Evolutionary conservation across 2,113 vertebrate genomes (phyloP), one percentile per base, ranked within the genome.

Genomic region (Lipophrys pholis): DNA sequence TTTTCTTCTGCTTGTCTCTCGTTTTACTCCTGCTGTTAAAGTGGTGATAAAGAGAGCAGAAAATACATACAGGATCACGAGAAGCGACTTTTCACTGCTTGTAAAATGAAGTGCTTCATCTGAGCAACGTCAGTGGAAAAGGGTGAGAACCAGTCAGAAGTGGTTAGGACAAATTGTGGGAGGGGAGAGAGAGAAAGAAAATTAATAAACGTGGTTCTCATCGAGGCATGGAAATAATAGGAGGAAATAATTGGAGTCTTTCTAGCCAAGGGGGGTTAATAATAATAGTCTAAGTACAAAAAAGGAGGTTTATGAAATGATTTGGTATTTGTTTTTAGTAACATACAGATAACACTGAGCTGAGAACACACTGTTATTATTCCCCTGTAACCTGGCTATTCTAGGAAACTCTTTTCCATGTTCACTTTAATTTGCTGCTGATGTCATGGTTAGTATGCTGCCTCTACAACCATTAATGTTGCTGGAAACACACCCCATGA

Each of bases 11-110:
- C 84, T 87, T 89, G 82, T 90, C 80, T 90, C 82, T 89, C 65
- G 55, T 89, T 90, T 91, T 91, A 70, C 76, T 88, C 87, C 82
- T 81, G 82, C 82, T 89, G 86, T 87, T 90, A 90, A 91, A 87
- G 85, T 81, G 85, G 78, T 85, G 84, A 92, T 90, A 87, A 91
- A 88, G 77, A 80, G 85, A 90, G 87, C 73, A 84, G 73, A 88
- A 91, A 92, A 84, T 85, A 84, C 82, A 87, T 87, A 88, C 82
- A 85, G 85, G 80, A 90, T 88, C 84, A 85, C 15, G 65, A 82
- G 80, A 67, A 69, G 76, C 87, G 81, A 77, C 75, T 78, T 85
- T 82, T 73, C 50, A 71, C 76, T 56, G 76, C 86, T 84, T 84
- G 76, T 87, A 80, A 90, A 91, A 83, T 72, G 46, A 81, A 86